These are phyloP conservation scores for Drosophila pectinifera DNA, from an alignment of 1,140 invertebrate genomes.

Conservation along the genomic window DNA sequence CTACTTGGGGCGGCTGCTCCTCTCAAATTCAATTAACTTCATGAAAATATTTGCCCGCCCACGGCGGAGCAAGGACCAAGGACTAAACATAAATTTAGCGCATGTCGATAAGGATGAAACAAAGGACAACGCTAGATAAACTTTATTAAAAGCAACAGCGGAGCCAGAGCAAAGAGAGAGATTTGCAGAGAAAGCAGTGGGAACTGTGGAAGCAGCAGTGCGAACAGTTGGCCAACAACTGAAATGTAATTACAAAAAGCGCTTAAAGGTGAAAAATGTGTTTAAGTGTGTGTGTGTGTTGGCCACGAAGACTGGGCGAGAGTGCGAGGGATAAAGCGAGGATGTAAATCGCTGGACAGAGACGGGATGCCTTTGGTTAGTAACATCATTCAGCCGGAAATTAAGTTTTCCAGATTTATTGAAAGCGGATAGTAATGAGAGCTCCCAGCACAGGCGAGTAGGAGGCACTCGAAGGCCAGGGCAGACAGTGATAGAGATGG, in stretches of 20 bases:
- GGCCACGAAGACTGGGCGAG: conserved; percentile 8
- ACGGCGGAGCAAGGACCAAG: conserved; percentile 43
- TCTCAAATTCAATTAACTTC: conserved; percentile 83
- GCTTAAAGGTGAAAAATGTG: conserved; percentile 80
- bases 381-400: conserved; percentile 82
- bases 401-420: conserved; percentile 85
- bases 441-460: conserved; percentile 33
- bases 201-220: conserved; percentile 25
- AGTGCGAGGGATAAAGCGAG: conserved; percentile 6
- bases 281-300: conserved; percentile 57
- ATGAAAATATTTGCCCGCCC: conserved; percentile 82
- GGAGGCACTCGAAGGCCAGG: conserved; percentile 5
- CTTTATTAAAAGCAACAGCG: conserved; percentile 78
- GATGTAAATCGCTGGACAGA: conserved; percentile 10
- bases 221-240: conserved; percentile 66
- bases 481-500: conserved; percentile 43
- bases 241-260: conserved; percentile 83
- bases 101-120: conserved; percentile 79
- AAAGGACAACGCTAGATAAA: conserved; percentile 83
- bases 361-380: conserved; percentile 33
- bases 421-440: conserved; percentile 84
- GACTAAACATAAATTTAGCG: conserved; percentile 79
- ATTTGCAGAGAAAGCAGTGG: conserved; percentile 12
- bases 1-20: conserved; percentile 58
- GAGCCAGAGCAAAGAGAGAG: conserved; percentile 24